Evolutionary conservation across 1,140 invertebrate genomes (phyloP).

Genomic region (Drosophila littoralis): DNA sequence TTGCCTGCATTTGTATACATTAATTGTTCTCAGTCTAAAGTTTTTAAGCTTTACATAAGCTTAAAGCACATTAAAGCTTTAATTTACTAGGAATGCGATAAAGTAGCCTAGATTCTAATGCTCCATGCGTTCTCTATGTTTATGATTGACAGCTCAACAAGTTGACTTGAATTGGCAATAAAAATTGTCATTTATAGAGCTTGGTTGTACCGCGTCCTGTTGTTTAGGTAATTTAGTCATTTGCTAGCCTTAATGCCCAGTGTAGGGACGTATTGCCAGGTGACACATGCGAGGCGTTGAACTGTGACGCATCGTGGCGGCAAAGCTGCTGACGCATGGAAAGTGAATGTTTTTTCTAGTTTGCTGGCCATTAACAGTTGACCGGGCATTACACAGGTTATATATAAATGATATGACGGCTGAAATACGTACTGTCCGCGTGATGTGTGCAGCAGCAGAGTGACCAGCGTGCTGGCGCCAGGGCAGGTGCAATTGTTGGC

Average conservation of each 20-base stretch:
- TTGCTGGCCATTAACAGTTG: slow-evolving; percentile 57
- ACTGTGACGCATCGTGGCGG: slow-evolving; percentile 27
- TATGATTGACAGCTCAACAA: background rate
- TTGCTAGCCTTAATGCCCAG: background rate
- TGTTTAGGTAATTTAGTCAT: background rate
- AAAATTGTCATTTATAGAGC: background rate
- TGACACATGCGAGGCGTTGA: slow-evolving; percentile 10
- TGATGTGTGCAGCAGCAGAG: slow-evolving; percentile 97
- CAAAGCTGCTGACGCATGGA: slow-evolving; percentile 42
- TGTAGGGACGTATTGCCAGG: background rate
- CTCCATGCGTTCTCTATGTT: background rate
- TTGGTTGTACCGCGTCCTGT: background rate
- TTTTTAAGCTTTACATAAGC: background rate
- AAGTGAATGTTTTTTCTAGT: slow-evolving; percentile 15
- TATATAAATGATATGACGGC: background rate
- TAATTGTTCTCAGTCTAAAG: too few species aligned
- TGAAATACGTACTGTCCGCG: slow-evolving; percentile 90
- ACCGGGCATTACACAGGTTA: slow-evolving; percentile 24
- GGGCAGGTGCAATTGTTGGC: slow-evolving; percentile 99
- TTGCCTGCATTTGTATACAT: too few species aligned
- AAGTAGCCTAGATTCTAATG: too few species aligned
- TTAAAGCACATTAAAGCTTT: background rate
- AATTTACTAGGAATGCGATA: too few species aligned
- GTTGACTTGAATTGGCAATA: background rate
- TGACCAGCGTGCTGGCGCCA: slow-evolving; percentile 97